Evolutionary conservation across 2,888 invertebrate genomes (phyloP), one percentile per base, ranked within the genome.

Genomic region (Xylota sylvarum): DNA sequence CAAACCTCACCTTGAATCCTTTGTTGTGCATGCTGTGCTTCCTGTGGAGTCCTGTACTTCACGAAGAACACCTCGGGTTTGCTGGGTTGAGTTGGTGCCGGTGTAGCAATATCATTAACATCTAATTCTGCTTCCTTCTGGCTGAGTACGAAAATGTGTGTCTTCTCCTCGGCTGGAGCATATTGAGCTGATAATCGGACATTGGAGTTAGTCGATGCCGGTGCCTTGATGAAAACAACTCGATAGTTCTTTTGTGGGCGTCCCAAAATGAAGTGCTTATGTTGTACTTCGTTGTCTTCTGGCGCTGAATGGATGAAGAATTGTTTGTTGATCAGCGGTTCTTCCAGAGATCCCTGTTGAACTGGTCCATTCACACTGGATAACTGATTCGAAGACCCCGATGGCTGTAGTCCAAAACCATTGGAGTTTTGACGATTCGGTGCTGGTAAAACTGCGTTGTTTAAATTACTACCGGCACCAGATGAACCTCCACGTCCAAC

Each of bases 11-110:
- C 91, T 89, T 92, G 92, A 87, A 92, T 92, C 88, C 90, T 90
- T 72, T 89, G 90, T 86, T 92, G 92, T 48, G 92, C 92, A 86
- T 91, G 91, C 12, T 88, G 87, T 2, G 92, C 92, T 88, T 92
- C 92, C 32, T 91, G 91, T 0, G 91, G 91, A 43, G 92, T 92
- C 84, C 91, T 92, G 89, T 92, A 92, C 73, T 92, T 92, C 76
- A 92, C 90, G 88, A 92, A 92, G 92, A 91, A 91, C 32, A 92
- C 91, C 79, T 92, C 92, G 0, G 92, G 92, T 88, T 92, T 92
- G 89, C 90, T 90, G 88, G 92, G 91, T 87, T 90, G 89, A 0
- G 90, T 90, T 62, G 92, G 92, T 23, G 91, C 90, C 35, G 91
- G 92, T 14, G 91, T 91, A 48, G 90, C 91, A 78, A 92, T 90